phyloP scores from a whole-genome alignment of 2,113 vertebrate genomes.

The Diglossa brunneiventris region DNA sequence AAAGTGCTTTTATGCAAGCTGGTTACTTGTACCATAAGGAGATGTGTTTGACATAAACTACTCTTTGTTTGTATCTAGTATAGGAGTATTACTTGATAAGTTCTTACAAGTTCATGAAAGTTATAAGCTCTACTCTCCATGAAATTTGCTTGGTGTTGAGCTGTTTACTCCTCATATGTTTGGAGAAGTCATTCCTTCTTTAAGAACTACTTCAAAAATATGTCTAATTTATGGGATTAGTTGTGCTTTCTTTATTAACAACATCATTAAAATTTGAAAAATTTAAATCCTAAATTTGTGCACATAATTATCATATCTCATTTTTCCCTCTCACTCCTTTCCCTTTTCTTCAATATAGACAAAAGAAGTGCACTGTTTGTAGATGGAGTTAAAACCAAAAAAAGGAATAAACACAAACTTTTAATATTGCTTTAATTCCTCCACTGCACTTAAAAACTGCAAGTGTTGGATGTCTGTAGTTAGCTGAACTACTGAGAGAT shows the following conservation, averaged over 20 bases:
- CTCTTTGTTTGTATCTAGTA: not conserved
- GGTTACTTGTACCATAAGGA: not conserved
- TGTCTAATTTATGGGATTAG: not conserved
- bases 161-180: not conserved
- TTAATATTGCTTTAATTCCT: not conserved
- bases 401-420: not conserved
- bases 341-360: not conserved
- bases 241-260: not conserved
- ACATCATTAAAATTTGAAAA: not conserved
- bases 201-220: not conserved
- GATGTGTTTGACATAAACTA: not conserved
- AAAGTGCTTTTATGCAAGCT: not conserved
- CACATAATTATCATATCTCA: not conserved
- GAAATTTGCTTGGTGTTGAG: not conserved
- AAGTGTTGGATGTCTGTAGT: not conserved
- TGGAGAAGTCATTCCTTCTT: not conserved
- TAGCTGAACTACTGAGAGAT: slow-evolving; percentile 1
- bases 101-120: not conserved
- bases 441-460: not conserved
- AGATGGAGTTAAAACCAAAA: not conserved
- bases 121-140: not conserved
- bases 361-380: not conserved
- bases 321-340: not conserved
- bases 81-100: not conserved
- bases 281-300: not conserved